Conservation (phyloP, 2,888 invertebrate species). For the Xylophagus ater region DNA sequence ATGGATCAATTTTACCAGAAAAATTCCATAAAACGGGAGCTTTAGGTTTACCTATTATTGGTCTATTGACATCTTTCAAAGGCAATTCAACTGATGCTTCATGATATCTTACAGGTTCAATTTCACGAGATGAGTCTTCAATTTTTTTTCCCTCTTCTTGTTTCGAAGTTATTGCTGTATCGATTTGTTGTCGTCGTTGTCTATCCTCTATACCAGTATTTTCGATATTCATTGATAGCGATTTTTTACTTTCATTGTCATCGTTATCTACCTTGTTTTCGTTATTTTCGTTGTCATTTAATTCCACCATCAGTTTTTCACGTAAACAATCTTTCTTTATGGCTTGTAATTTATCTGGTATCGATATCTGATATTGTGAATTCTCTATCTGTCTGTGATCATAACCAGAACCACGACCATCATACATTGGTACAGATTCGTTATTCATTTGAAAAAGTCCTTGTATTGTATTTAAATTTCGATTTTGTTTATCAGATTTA, state of each 20-base stretch:
- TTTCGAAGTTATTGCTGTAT: background rate
- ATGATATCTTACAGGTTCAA: constrained; percentile 9
- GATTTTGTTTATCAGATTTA: constrained; percentile 7
- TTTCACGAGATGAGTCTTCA: too few species aligned
- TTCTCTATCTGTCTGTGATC: background rate
- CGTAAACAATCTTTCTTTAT: constrained; percentile 13
- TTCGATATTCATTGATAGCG: constrained; percentile 8
- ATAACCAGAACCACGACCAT: too few species aligned
- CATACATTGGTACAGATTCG: too few species aligned
- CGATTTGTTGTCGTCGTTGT: background rate
- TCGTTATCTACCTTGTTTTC: constrained; percentile 11
- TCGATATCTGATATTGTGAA: constrained; percentile 11
- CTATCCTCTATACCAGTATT: background rate
- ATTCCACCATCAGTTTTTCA: constrained; percentile 11
- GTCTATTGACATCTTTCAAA: constrained; percentile 2
- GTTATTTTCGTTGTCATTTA: constrained; percentile 12
- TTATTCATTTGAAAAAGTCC: background rate
- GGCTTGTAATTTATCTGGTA: constrained; percentile 14
- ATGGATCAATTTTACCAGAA: constrained; percentile 6
- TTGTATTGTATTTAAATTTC: constrained; percentile 11
- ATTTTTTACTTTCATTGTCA: constrained; percentile 11
- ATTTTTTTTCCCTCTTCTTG: constrained; percentile 4
- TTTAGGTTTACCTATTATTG: background rate
- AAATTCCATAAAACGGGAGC: constrained; percentile 8
- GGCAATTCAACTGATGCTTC: background rate